Base-by-base conservation (phyloP, 2,888 invertebrate genomes). In the Sarcophaga subvicina region DNA sequence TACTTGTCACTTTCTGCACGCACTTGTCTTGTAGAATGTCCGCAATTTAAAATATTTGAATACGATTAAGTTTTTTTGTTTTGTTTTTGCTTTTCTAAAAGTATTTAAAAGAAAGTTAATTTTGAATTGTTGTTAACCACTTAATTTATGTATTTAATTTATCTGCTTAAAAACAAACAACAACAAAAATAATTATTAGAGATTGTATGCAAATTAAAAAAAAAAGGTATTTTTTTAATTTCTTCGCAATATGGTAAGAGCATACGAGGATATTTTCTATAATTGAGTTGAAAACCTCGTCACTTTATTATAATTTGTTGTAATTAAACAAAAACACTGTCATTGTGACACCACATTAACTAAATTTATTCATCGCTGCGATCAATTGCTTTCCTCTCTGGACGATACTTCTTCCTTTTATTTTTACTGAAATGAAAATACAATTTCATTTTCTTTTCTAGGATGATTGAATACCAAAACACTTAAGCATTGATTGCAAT, bases 71-170 rank as follows among this genome's bases (percentile, higher is more conserved):
- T 54, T 54, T 27, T 27, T 37, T 27, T 0, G 6, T 37, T 37
- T 37, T 6, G 37, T 37, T 6, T 37, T 37, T 37, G 8, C 8
- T 37, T 8, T 0, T 37, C 8, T 37, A 1, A 64, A 71, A 60
- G 54, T 59, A 64, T 25, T 71, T 78, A 25, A 80, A 80, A 72
- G 79, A 80, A 80, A 80, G 79, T 72, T 72, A 80, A 80, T 80
- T 80, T 80, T 37, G 17, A 72, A 64, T 71, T 70, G 49, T 70
- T 49, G 49, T 79, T 70, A 49, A 37, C 22, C 25, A 37, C 71
- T 11, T 62, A 37, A 69, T 20, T 70, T 70, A 70, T 70, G 14
- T 70, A 22, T 25, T 70, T 54, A 54, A 62, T 17, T 62, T 17
- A 62, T 37, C 37, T 37, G 37, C 37, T 37, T 20, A 3, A 62